Percentiles rank a stretch among this genome's conserved stretches.
These are phyloP conservation scores for Polyergus mexicanus DNA, from an alignment of 1,140 invertebrate genomes.

Conservation along the genomic window DNA sequence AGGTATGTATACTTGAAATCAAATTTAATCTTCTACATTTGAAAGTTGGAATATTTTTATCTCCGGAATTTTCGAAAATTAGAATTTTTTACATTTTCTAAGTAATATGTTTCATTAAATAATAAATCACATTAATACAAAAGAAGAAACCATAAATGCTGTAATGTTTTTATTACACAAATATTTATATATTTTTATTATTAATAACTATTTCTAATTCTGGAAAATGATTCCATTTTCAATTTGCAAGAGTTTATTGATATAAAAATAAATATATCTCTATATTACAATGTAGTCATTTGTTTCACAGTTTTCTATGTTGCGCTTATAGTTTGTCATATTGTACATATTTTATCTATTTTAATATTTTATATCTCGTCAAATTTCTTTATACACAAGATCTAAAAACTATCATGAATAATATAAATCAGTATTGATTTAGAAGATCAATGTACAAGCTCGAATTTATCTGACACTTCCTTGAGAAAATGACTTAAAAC, in stretches of 20 bases:
- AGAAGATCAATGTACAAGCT: constrained; percentile 70
- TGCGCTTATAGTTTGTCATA: background rate
- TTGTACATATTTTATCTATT: background rate
- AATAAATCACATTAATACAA: background rate
- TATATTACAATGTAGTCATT: constrained; percentile 19
- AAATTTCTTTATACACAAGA: background rate
- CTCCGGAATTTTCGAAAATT: background rate
- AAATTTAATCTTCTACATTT: constrained; percentile 6
- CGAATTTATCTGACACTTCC: constrained; percentile 75
- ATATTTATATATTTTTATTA: background rate
- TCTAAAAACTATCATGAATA: background rate
- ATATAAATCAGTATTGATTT: background rate
- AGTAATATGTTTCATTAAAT: background rate
- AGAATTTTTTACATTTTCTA: background rate
- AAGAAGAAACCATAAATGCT: background rate
- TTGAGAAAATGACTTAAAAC: constrained; percentile 85
- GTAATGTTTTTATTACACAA: background rate
- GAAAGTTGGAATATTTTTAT: background rate
- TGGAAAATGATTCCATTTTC: background rate
- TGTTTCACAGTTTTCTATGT: background rate
- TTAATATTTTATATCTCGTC: background rate
- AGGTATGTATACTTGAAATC: constrained; percentile 53
- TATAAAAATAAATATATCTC: constrained; percentile 61
- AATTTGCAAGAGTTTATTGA: background rate
- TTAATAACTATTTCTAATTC: background rate